phyloP scores from a whole-genome alignment of 1,140 invertebrate species.

The Calosoma granatense region DNA sequence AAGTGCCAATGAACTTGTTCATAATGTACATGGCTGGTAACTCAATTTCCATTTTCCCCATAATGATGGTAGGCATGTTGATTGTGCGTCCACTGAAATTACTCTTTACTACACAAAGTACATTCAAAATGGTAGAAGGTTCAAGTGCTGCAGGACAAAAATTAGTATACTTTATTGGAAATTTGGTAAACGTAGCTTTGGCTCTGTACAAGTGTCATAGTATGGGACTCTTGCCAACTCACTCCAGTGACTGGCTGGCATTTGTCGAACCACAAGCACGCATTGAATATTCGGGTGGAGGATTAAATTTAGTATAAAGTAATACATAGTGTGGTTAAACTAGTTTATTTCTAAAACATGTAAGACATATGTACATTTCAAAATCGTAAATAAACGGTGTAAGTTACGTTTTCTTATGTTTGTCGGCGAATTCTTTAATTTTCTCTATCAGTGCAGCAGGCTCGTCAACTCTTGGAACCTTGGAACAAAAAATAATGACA shows the following conservation, averaged over 20 bases:
- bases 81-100: conserved; percentile 93
- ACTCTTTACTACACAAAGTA: conserved; percentile 79
- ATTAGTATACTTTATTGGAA: conserved; percentile 90
- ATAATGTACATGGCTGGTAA: conserved; percentile 99
- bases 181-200: conserved; percentile 83
- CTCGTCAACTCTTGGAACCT: conserved; percentile 75
- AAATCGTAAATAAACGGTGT: conserved; percentile 16
- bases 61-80: conserved; percentile 99
- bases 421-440: conserved; percentile 56
- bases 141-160: conserved; percentile 84
- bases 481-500: conserved; percentile 29
- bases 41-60: conserved; percentile 98
- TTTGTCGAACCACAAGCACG: conserved; percentile 88
- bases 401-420: conserved; percentile 47
- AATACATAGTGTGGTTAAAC: conserved; percentile 18
- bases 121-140: conserved; percentile 95
- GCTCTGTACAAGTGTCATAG: conserved; percentile 98
- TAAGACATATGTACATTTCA: conserved; percentile 14
- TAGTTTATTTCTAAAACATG: conserved; percentile 11
- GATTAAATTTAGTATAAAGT: conserved; percentile 54
- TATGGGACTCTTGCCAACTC: conserved; percentile 95
- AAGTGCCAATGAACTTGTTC: conserved; percentile 98
- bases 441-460: conserved; percentile 56
- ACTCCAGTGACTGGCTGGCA: conserved; percentile 97
- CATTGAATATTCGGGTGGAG: conserved; percentile 81